Percentiles rank a stretch among this genome's conserved stretches.
Conservation (phyloP, 2,888 invertebrate genomes). For the Nomada ruficornis region DNA sequence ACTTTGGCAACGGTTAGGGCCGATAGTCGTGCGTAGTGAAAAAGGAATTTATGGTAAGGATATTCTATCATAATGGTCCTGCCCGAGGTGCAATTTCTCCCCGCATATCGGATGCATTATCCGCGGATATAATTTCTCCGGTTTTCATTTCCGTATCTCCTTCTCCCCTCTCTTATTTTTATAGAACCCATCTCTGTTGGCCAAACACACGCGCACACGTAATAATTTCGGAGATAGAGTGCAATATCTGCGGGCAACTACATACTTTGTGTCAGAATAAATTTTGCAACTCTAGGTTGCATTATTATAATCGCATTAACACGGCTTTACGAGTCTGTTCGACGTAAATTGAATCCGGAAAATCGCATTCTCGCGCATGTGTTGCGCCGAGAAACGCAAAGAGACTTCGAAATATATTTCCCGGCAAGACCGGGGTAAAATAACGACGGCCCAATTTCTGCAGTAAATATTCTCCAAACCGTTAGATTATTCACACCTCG, state of each 20-base stretch:
- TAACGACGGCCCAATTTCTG: neutral
- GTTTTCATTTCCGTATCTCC: conserved; percentile 22
- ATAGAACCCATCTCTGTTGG: neutral
- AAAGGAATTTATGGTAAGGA: conserved; percentile 51
- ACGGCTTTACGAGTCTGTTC: neutral
- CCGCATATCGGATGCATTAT: conserved; percentile 61
- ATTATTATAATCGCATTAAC: conserved; percentile 34
- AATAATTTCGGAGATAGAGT: neutral
- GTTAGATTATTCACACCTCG: no score
- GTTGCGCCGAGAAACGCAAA: neutral
- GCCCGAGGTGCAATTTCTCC: conserved; percentile 51
- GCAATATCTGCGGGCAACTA: neutral
- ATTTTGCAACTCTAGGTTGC: neutral
- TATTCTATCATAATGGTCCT: conserved; percentile 55
- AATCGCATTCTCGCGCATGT: conserved; percentile 9
- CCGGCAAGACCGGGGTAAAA: neutral
- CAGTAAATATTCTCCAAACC: neutral
- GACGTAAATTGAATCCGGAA: conserved; percentile 26
- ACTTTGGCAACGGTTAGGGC: no score
- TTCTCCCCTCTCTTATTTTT: conserved; percentile 37
- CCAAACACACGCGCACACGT: neutral
- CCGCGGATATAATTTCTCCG: conserved; percentile 53
- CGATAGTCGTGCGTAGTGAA: conserved; percentile 26
- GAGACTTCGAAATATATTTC: neutral
- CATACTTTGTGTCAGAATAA: conserved; percentile 3